phyloP scores from a whole-genome alignment of 2,113 vertebrate genomes.

The Cynoglossus semilaevis region DNA sequence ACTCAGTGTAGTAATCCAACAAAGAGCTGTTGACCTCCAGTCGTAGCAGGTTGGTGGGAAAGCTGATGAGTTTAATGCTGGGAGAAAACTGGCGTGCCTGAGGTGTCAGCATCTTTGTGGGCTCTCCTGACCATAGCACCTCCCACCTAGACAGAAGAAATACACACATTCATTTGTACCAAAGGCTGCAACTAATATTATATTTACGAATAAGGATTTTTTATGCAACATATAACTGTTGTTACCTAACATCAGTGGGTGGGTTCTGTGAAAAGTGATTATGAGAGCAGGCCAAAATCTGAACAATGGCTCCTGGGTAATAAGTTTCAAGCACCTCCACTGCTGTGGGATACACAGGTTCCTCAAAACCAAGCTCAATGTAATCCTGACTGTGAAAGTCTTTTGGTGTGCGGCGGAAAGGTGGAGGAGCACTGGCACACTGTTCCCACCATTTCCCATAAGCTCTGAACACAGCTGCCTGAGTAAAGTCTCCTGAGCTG shows the following conservation, averaged over 20 bases:
- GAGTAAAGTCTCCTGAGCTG: slow-evolving; percentile 96
- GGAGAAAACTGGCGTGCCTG: slow-evolving; percentile 95
- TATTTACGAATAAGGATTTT: neutral
- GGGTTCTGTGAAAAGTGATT: slow-evolving; percentile 93
- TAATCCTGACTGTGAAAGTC: slow-evolving; percentile 93
- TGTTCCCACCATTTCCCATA: slow-evolving; percentile 96
- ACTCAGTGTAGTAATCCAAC: slow-evolving; percentile 95
- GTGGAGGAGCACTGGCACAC: slow-evolving; percentile 81
- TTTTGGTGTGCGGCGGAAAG: slow-evolving; percentile 83
- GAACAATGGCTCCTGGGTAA: slow-evolving; percentile 93
- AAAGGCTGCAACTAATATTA: neutral
- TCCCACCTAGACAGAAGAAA: slow-evolving; percentile 85
- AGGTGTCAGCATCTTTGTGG: slow-evolving; percentile 83
- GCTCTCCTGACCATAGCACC: slow-evolving; percentile 91
- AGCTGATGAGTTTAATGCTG: slow-evolving; percentile 89
- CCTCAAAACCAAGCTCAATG: slow-evolving; percentile 93
- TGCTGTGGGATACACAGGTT: slow-evolving; percentile 93
- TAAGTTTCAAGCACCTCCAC: slow-evolving; percentile 96
- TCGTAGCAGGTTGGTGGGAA: slow-evolving; percentile 93
- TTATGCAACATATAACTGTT: slow-evolving; percentile 5
- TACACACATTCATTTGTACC: neutral
- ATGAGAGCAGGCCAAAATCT: slow-evolving; percentile 94
- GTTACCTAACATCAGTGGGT: slow-evolving; percentile 91
- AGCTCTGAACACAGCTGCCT: slow-evolving; percentile 94
- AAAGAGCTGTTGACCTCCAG: slow-evolving; percentile 95